Evolutionary conservation across 1,140 invertebrate species (phyloP).

Genomic region (Diorhabda carinulata): DNA sequence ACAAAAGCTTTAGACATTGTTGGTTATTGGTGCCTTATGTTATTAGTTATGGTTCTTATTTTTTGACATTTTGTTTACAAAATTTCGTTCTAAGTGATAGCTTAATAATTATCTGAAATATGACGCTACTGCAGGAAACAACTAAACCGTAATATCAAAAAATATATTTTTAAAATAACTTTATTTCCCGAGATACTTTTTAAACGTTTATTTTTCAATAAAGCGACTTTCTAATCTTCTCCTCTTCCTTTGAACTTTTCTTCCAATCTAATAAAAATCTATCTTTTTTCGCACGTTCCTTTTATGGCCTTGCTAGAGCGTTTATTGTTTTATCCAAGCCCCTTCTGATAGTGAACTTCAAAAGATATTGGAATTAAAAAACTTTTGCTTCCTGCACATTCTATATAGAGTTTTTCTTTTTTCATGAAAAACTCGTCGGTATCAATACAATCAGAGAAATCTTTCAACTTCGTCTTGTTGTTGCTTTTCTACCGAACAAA

Average conservation of each 20-base stretch:
- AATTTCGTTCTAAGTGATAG: no score
- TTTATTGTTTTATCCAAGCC: constrained; percentile 2
- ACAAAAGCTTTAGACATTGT: no score
- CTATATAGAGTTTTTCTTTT: constrained; percentile 1
- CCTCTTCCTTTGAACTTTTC: background rate
- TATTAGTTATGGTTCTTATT: no score
- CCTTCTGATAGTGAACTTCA: constrained; percentile 2
- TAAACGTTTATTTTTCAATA: background rate
- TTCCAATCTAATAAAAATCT: constrained; percentile 1
- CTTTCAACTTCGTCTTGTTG: background rate
- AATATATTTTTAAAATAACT: background rate
- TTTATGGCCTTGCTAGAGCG: background rate
- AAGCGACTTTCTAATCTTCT: background rate
- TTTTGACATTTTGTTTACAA: no score
- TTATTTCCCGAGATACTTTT: background rate
- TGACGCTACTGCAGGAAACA: no score
- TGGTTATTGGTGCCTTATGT: no score
- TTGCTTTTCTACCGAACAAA: no score
- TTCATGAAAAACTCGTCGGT: background rate
- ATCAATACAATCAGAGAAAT: background rate
- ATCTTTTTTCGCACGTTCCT: constrained; percentile 2
- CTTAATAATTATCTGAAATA: no score
- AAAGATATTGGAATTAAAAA: constrained; percentile 3
- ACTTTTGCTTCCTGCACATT: background rate
- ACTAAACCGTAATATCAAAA: no score